Percentiles rank a stretch among this genome's conserved stretches.
Conservation (phyloP, 2,797 vertebrate genomes). For the Cryptoblepharus egeriae region DNA sequence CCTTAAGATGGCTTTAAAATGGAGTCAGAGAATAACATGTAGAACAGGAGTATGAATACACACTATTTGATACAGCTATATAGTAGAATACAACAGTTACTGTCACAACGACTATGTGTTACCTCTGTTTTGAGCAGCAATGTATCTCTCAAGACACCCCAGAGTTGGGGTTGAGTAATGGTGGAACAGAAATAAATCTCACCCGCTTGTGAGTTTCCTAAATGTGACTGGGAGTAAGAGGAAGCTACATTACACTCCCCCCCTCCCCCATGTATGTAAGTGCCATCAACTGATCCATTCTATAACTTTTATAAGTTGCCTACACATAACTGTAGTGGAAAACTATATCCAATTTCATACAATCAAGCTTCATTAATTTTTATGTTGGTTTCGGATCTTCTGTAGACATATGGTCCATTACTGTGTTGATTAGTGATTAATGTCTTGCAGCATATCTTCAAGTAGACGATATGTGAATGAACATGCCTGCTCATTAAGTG, state of each 20-base stretch:
- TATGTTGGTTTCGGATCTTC: not conserved
- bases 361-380: not conserved
- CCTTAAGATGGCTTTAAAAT: too few species aligned
- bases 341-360: not conserved
- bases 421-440: conserved; percentile 1
- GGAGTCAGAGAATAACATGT: too few species aligned
- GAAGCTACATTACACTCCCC: too few species aligned
- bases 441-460: not conserved
- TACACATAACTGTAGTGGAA: not conserved
- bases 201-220: too few species aligned
- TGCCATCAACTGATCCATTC: not conserved
- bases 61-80: too few species aligned
- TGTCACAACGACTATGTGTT: too few species aligned
- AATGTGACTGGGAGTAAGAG: not conserved
- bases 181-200: too few species aligned
- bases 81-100: too few species aligned
- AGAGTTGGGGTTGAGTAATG: too few species aligned
- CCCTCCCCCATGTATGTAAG: not conserved
- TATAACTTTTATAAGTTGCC: not conserved
- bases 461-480: not conserved
- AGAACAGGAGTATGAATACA: too few species aligned
- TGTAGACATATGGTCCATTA: not conserved
- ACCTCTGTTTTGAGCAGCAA: too few species aligned
- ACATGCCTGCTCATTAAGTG: not conserved
- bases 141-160: too few species aligned